Conservation (phyloP, 1,140 invertebrate genomes). For the Aphidius gifuensis region DNA sequence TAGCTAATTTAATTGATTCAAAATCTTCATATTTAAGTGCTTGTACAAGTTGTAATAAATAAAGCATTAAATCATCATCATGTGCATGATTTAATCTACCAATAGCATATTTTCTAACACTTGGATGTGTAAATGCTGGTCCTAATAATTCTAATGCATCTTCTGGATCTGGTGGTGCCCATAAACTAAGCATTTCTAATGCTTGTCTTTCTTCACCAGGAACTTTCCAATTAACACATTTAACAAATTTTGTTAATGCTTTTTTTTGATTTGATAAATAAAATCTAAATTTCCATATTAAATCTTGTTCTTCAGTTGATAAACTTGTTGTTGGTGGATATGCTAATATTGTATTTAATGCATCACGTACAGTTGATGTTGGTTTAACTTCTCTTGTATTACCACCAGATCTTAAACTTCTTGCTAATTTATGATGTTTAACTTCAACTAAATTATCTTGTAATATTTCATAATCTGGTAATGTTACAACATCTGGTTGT, state of each 20-base stretch:
- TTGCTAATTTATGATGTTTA: constrained; percentile 93
- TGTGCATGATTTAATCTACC: constrained; percentile 83
- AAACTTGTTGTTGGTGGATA: constrained; percentile 87
- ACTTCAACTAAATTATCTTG: constrained; percentile 95
- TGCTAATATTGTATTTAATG: constrained; percentile 79
- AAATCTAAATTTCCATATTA: constrained; percentile 98
- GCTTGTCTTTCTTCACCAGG: constrained; percentile 73
- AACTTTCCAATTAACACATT: constrained; percentile 95
- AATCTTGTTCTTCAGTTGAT: constrained; percentile 90
- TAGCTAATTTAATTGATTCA: constrained; percentile 66
- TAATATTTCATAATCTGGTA: constrained; percentile 88
- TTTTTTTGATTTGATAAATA: constrained; percentile 88
- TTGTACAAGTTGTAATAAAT: constrained; percentile 95
- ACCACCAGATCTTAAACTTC: constrained; percentile 83
- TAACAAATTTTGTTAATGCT: constrained; percentile 95
- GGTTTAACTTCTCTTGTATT: constrained; percentile 93
- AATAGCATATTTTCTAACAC: constrained; percentile 92
- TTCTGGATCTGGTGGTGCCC: constrained; percentile 96
- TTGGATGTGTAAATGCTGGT: constrained; percentile 85
- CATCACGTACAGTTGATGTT: constrained; percentile 79
- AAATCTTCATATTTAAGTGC: constrained; percentile 96
- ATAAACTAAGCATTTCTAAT: constrained; percentile 81
- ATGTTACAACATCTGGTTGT: constrained; percentile 81
- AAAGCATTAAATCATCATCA: constrained; percentile 92
- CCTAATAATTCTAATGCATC: constrained; percentile 95